Conservation (phyloP, 2,113 vertebrate genomes). For the Macroglossus sobrinus region DNA sequence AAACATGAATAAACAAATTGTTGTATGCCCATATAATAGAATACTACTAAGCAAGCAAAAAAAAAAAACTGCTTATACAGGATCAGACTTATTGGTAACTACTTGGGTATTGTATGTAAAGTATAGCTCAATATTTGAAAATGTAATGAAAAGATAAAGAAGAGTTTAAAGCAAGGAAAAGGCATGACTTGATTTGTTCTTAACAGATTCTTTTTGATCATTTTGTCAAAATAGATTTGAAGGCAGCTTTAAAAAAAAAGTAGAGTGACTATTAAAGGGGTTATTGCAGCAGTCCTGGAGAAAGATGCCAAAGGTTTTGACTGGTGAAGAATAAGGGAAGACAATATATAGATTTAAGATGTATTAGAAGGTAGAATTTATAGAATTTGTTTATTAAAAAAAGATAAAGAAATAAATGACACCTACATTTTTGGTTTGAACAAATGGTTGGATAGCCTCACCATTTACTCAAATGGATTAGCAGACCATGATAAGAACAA, state of each 20-base stretch:
- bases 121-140: background rate
- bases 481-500: background rate
- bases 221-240: background rate
- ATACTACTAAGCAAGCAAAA: background rate
- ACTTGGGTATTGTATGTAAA: background rate
- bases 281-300: background rate
- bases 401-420: background rate
- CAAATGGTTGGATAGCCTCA: background rate
- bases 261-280: background rate
- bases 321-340: background rate
- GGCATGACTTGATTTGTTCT: background rate
- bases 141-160: background rate
- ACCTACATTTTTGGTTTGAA: background rate
- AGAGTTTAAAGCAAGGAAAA: background rate
- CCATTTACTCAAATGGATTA: background rate
- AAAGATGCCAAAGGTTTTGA: background rate
- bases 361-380: background rate
- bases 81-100: background rate
- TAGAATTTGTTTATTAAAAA: background rate
- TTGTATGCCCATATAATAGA: background rate
- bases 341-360: background rate
- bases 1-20: background rate
- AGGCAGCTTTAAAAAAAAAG: background rate
- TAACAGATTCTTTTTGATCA: background rate
- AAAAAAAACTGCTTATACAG: background rate